A percentile compares a stretch with the other conserved stretches of the same genome.
phyloP scores from a whole-genome alignment of 2,888 invertebrate species.

The Phragmatobia fuliginosa region DNA sequence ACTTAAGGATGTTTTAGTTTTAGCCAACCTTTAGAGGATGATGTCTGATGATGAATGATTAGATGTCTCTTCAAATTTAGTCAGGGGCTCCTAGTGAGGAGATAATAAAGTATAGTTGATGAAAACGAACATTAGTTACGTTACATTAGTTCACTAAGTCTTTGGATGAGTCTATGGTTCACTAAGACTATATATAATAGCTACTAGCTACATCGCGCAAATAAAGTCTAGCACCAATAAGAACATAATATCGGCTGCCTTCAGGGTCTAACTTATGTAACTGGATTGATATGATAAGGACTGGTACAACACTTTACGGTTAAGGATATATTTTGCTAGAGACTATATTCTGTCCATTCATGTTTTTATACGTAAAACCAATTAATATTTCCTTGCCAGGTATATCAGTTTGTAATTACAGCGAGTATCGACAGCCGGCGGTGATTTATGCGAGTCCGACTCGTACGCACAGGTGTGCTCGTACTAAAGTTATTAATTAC shows the following conservation, averaged over 20 bases:
- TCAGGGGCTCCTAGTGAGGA: no score
- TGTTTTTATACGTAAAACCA: neutral
- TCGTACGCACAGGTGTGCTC: constrained; percentile 10
- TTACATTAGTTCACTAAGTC: no score
- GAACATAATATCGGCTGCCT: neutral
- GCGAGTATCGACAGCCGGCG: constrained; percentile 1
- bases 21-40: no score
- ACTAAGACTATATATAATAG: no score
- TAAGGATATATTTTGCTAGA: neutral
- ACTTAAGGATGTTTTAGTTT: no score
- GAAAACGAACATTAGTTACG: no score
- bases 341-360: neutral
- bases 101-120: no score
- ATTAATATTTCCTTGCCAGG: neutral
- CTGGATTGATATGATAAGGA: neutral
- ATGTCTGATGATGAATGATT: no score
- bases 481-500: constrained; percentile 11
- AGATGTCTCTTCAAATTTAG: no score
- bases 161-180: no score
- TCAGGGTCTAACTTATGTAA: neutral
- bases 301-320: neutral
- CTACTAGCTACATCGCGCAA: neutral
- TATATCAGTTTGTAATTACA: constrained; percentile 14
- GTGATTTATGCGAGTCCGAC: constrained; percentile 15
- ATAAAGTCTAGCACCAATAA: neutral